Evolutionary conservation across 1,140 invertebrate species (phyloP), one percentile per base, ranked within the genome.

Genomic region (Diploscapter pachys): DNA sequence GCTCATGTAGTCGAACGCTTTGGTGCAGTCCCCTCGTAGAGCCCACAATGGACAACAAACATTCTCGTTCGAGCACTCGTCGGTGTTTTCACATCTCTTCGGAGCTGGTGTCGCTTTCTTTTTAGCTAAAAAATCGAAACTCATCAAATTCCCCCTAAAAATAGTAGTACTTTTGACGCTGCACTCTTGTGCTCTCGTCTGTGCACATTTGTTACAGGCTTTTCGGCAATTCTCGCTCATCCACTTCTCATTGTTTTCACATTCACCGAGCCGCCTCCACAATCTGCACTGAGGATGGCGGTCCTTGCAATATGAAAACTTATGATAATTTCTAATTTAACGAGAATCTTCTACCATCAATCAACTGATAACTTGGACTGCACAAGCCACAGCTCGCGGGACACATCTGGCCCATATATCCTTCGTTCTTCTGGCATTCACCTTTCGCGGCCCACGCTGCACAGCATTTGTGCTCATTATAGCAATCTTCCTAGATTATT

Each of bases 401-500:
- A 66, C 78, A 78, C 77, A 76, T 78, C 53, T 75, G 73, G 51
- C 52, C 61, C 78, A 79, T 79, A 55, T 79, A 79, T 5, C 56
- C 78, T 6, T 71, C 55, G 62, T 79, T 79, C 63, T 69, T 74
- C 2, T 71, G 68, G 53, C 78, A 79, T 69, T 79, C 78, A 61
- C 78, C 78, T 48, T 54, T 72, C 8, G 78, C 68, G 5, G 78
- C 76, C 78, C 78, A 79, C 31, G 65, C 70, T 9, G 71, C 63
- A 69, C 78, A 79, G 65, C 78, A 79, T 63, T 79, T 71, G 56
- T 79, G 72, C 62, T 79, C 78, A 69, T 79, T 79, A 73, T 74
- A 79, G 63, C 78, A 79, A 52, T 62, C 61, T 53, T 76, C 78
- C 63, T 78, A 73, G 54, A 56, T 59, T 48, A 76, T 63, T 4